These are phyloP conservation scores for Rhea pennata DNA, from an alignment of 2,113 vertebrate genomes.

Conservation along the genomic window DNA sequence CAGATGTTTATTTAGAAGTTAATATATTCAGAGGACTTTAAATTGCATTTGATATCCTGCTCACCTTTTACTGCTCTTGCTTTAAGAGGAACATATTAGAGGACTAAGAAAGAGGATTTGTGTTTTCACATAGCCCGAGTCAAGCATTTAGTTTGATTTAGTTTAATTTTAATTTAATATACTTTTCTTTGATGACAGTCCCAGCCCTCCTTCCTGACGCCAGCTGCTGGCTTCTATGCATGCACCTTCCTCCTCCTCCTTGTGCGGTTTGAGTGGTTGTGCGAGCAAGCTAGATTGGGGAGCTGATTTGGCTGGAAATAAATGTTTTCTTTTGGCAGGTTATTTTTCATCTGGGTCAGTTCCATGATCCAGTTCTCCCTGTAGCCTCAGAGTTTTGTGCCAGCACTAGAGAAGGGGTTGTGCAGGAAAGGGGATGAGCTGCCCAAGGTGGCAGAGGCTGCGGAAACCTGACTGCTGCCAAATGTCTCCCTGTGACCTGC, in stretches of 20 bases:
- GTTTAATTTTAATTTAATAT: conserved; percentile 31
- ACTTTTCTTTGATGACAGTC: not conserved
- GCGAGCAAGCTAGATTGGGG: not conserved
- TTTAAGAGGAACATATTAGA: conserved; percentile 19
- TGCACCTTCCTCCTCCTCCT: not conserved
- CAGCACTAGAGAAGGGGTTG: not conserved
- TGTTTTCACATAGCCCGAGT: conserved; percentile 34
- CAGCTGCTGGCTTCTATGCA: conserved; percentile 10
- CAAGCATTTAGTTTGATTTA: conserved; percentile 20
- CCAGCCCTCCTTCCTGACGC: conserved; percentile 12
- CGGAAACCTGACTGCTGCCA: not conserved
- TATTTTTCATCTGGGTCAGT: not conserved
- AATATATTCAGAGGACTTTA: conserved; percentile 59
- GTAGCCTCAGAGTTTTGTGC: fast-evolving
- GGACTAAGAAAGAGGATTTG: conserved; percentile 41
- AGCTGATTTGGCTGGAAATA: conserved; percentile 12
- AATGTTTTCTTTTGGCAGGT: not conserved
- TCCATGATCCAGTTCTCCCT: fast-evolving
- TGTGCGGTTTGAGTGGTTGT: not conserved
- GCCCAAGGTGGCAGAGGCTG: not conserved
- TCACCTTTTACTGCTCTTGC: conserved; percentile 31
- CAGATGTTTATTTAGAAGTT: conserved; percentile 65
- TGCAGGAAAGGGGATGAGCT: fast-evolving
- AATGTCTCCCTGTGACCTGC: not conserved
- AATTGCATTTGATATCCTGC: conserved; percentile 51